Evolutionary conservation across 1,140 invertebrate genomes (phyloP), one percentile per base, ranked within the genome.

Genomic region (Pogonus chalceus): DNA sequence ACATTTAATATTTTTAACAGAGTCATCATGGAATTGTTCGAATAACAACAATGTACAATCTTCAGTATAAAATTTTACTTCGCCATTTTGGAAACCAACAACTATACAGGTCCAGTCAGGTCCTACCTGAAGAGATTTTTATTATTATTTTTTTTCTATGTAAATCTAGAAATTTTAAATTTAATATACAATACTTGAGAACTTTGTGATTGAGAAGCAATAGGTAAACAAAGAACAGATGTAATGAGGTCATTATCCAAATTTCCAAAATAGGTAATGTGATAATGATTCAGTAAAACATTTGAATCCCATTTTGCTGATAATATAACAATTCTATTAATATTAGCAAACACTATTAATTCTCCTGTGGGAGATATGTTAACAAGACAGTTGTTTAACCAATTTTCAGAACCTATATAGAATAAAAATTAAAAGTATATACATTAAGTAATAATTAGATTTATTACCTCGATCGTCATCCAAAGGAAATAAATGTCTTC

Each of bases 41-140:
- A 83, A 83, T 14, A 95, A 72, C 23, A 98, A 73, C 35, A 92
- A 73, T 58, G 82, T 79, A 24, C 89, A 90, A 62, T 79, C 84
- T 77, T 94, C 92, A 9, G 89, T 92, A 66, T 93, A 96, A 72
- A 96, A 92, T 57, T 84, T 76, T 24, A 96, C 74, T 73, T 79
- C 82, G 23, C 95, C 94, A 56, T 85, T 84, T 58, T 79, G 81
- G 61, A 93, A 90, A 20, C 93, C 93, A 54, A 95, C 78, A 56
- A 87, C 80, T 56, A 96, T 80, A 70, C 90, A 94, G 12, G 91
- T 94, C 93, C 93, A 97, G 68, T 97, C 93, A 39, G 86, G 81
- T n/a, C 79, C 80, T 63, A 82, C 82, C 75, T 79, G 56, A 66
- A 71, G 54, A 52, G 54, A 57, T 22, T n/a, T n/a, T n/a, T n/a